A percentile compares a stretch with the other conserved stretches of the same genome.
phyloP scores from a whole-genome alignment of 2,113 vertebrate species.

The Passer domesticus region DNA sequence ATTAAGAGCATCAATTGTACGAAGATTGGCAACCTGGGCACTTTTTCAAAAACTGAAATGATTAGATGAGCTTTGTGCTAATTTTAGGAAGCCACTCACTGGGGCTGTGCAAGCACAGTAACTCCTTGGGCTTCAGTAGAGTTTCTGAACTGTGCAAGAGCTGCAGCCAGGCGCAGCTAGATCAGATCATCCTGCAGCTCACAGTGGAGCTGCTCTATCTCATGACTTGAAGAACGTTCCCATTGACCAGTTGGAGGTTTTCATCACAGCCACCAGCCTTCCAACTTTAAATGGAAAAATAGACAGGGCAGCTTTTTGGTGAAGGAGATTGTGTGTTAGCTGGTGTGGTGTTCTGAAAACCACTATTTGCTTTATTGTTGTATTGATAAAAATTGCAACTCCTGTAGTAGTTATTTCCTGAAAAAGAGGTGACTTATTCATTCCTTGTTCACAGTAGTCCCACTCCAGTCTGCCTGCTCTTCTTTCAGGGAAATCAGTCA shows the following conservation, averaged over 20 bases:
- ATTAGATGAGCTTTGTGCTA: background rate
- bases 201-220: background rate
- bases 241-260: background rate
- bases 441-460: background rate
- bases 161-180: accelerated
- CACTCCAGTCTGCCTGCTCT: background rate
- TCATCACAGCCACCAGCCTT: background rate
- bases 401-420: background rate
- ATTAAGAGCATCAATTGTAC: background rate
- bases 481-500: background rate
- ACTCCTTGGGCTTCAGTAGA: background rate
- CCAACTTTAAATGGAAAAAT: background rate
- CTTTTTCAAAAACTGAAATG: background rate
- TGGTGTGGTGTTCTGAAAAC: background rate
- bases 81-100: background rate
- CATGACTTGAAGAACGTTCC: background rate
- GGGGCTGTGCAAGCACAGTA: background rate
- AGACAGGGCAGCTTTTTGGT: background rate
- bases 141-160: background rate
- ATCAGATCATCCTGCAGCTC: background rate
- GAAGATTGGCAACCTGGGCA: background rate
- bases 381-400: background rate
- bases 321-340: background rate
- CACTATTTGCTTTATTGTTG: background rate
- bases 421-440: background rate